These are phyloP conservation scores for Tanaodytes sp. DNA, from an alignment of 2,888 invertebrate species.

Conservation along the genomic window DNA sequence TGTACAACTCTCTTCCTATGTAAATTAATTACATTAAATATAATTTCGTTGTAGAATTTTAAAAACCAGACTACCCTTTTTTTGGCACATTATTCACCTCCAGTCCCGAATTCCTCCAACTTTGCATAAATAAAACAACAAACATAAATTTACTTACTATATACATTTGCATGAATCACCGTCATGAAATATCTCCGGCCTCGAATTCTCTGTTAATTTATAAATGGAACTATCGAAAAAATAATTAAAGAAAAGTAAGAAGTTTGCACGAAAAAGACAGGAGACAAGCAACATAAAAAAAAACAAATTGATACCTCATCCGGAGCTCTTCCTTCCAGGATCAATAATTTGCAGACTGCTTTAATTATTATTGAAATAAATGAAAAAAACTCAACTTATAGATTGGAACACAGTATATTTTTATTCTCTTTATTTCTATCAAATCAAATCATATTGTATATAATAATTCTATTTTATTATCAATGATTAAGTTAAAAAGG, in stretches of 20 bases:
- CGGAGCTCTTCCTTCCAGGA: slow-evolving; percentile 52
- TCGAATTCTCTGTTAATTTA: slow-evolving; percentile 36
- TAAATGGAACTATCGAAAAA: slow-evolving; percentile 13
- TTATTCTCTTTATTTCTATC: too few relatives aligned
- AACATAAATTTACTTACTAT: slow-evolving; percentile 41
- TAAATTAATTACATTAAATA: slow-evolving; percentile 53
- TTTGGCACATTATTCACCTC: too few relatives aligned
- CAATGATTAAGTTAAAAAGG: slow-evolving; percentile 23
- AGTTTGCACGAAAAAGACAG: not conserved
- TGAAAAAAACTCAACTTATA: slow-evolving; percentile 17
- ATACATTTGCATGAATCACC: slow-evolving; percentile 47
- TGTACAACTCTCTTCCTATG: slow-evolving; percentile 53
- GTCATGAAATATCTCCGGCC: slow-evolving; percentile 41
- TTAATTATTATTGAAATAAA: slow-evolving; percentile 21
- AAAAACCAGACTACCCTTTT: too few relatives aligned
- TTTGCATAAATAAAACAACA: too few relatives aligned
- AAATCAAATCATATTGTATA: too few relatives aligned
- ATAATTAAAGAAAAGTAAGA: slow-evolving; percentile 3
- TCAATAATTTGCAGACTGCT: slow-evolving; percentile 26
- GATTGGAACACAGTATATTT: too few relatives aligned
- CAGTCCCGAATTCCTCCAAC: too few relatives aligned
- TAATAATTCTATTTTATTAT: too few relatives aligned
- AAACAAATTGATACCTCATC: slow-evolving; percentile 41
- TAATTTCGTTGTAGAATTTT: slow-evolving; percentile 52
- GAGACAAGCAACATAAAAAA: slow-evolving; percentile 39